phyloP scores from a whole-genome alignment of 2,113 vertebrate species.

The Chaenogobius annularis region DNA sequence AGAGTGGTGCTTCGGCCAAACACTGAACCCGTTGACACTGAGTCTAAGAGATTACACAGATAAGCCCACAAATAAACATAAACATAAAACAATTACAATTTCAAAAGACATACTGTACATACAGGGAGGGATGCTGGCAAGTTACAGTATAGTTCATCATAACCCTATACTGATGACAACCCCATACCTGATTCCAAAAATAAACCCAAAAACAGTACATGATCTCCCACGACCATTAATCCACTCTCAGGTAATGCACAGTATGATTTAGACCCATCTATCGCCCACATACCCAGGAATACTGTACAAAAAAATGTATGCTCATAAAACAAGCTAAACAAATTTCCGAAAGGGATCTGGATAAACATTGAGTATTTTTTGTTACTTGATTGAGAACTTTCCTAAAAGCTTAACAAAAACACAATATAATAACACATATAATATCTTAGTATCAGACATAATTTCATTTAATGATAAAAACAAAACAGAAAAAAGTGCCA shows the following conservation, averaged over 20 bases:
- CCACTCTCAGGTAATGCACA: constrained; percentile 48
- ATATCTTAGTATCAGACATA: too few relatives aligned
- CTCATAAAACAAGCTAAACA: constrained; percentile 4
- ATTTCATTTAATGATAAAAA: background rate
- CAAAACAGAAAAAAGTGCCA: background rate
- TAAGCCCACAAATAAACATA: constrained; percentile 1
- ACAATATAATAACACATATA: background rate
- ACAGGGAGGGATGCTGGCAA: too few relatives aligned
- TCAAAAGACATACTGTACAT: too few relatives aligned
- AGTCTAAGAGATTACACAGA: constrained; percentile 70
- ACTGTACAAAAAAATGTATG: background rate
- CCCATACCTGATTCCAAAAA: constrained; percentile 58
- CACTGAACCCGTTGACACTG: constrained; percentile 93
- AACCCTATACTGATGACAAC: constrained; percentile 49
- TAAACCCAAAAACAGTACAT: constrained; percentile 67
- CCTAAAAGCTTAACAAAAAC: background rate
- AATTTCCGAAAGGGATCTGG: background rate
- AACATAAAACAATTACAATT: background rate
- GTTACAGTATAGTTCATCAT: too few relatives aligned
- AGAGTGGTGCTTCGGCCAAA: constrained; percentile 96
- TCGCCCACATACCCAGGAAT: constrained; percentile 30
- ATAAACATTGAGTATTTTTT: background rate
- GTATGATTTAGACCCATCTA: constrained; percentile 60
- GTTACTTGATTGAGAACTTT: background rate
- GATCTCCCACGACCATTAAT: constrained; percentile 61